These are phyloP conservation scores for Gadus macrocephalus DNA, from an alignment of 2,113 vertebrate genomes.

Conservation along the genomic window DNA sequence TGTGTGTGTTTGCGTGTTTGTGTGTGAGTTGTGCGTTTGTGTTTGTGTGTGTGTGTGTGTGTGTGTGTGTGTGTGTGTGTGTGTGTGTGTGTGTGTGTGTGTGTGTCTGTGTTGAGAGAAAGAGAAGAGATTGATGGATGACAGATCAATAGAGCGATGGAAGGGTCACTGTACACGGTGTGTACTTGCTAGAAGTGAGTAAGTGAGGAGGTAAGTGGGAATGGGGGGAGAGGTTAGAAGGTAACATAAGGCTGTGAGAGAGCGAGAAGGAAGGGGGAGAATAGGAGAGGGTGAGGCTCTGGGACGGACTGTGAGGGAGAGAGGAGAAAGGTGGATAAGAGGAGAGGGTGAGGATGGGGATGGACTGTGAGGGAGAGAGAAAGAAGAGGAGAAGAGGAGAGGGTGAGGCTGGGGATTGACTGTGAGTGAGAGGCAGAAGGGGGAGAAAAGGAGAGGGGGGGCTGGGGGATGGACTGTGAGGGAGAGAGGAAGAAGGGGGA, in stretches of 20 bases:
- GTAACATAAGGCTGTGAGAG: constrained; percentile 2
- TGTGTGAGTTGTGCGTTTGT: not conserved
- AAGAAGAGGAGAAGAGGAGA: not conserved
- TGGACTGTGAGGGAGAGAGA: no score
- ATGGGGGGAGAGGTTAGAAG: constrained; percentile 7
- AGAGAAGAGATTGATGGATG: not conserved
- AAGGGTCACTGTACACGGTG: not conserved
- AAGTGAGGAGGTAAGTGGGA: constrained; percentile 24
- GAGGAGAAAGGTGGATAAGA: constrained; percentile 6
- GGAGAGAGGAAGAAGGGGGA: not conserved
- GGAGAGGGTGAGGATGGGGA: constrained; percentile 12
- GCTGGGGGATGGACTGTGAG: not conserved
- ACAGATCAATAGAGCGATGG: not conserved
- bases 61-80: not conserved
- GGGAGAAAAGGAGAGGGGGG: not conserved
- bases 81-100: not conserved
- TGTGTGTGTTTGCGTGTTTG: not conserved
- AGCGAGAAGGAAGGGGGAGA: constrained; percentile 17
- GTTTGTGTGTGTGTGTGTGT: not conserved
- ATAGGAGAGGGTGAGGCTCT: not conserved
- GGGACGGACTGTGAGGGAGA: constrained; percentile 22
- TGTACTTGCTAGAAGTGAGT: constrained; percentile 4
- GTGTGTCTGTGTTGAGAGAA: not conserved
- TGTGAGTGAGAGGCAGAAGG: no score
- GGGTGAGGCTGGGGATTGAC: constrained; percentile 6